Conservation (phyloP, 2,113 vertebrate genomes). For the Zootoca vivipara region DNA sequence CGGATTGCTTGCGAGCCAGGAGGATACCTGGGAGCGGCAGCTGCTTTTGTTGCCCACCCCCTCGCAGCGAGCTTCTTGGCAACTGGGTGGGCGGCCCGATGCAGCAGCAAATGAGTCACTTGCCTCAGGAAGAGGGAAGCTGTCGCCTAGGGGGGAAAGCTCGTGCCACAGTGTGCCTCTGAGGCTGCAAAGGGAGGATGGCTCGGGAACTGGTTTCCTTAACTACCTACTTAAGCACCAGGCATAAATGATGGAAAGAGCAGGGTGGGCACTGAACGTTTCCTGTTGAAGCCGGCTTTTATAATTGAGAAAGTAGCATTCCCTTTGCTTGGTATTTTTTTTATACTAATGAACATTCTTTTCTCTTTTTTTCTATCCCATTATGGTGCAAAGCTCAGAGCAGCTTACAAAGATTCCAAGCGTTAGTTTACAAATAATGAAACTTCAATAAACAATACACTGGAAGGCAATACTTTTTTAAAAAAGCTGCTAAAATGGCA, state of each 20-base stretch:
- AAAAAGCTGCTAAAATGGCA: neutral
- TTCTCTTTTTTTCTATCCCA: neutral
- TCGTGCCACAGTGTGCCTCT: no score
- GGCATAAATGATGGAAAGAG: no score
- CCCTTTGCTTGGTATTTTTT: neutral
- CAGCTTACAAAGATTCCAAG: neutral
- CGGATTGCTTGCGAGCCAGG: neutral
- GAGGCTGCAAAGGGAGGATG: neutral
- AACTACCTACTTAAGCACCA: no score
- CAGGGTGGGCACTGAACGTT: no score
- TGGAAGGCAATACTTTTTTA: neutral
- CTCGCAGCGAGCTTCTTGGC: neutral
- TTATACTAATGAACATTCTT: neutral
- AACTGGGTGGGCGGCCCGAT: conserved; percentile 7
- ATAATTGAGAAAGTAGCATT: neutral
- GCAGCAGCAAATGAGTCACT: conserved; percentile 20
- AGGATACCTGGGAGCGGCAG: neutral
- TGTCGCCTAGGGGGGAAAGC: neutral
- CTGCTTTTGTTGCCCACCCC: neutral
- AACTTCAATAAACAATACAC: neutral
- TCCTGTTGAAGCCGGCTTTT: neutral
- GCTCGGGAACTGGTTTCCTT: no score
- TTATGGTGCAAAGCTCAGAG: neutral
- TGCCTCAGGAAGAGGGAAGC: neutral
- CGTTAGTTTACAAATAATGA: neutral